Percentiles rank a stretch among this genome's conserved stretches.
phyloP scores from a whole-genome alignment of 1,140 invertebrate species.

The Pinna nobilis region DNA sequence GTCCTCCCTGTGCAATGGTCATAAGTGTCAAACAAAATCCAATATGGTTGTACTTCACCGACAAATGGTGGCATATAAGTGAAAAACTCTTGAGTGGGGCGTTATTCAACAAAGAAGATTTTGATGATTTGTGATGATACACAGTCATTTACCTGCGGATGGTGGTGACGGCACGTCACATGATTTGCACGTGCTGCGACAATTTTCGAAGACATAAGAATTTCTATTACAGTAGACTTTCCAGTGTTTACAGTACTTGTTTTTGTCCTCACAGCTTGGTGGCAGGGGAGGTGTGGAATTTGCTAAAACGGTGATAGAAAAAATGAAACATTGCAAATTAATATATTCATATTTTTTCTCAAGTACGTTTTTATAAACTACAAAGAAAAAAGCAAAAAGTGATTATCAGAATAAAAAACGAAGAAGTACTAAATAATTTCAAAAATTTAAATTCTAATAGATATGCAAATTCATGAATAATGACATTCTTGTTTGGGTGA shows the following conservation, averaged over 20 bases:
- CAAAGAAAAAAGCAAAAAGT: no score
- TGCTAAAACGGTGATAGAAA: not conserved
- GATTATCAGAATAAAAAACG: no score
- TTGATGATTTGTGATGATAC: not conserved
- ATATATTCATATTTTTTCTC: not conserved
- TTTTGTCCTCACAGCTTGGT: slow-evolving; percentile 17
- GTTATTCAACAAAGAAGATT: no score
- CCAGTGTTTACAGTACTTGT: slow-evolving; percentile 31
- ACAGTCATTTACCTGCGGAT: not conserved
- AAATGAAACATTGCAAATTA: not conserved
- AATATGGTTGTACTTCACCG: not conserved
- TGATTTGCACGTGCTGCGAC: slow-evolving; percentile 34
- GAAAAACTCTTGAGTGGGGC: not conserved
- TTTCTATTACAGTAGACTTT: slow-evolving; percentile 37
- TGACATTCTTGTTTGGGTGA: no score
- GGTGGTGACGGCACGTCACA: slow-evolving; percentile 34
- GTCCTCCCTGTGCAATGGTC: not conserved
- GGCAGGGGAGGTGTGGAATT: not conserved
- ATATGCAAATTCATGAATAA: no score
- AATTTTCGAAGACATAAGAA: slow-evolving; percentile 32
- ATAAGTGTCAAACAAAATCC: not conserved
- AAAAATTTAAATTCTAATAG: no score
- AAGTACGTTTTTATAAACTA: not conserved
- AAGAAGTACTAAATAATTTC: no score
- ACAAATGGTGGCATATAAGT: not conserved